These are phyloP conservation scores for Neofelis nebulosa DNA, from an alignment of 2,113 vertebrate genomes.

Conservation along the genomic window DNA sequence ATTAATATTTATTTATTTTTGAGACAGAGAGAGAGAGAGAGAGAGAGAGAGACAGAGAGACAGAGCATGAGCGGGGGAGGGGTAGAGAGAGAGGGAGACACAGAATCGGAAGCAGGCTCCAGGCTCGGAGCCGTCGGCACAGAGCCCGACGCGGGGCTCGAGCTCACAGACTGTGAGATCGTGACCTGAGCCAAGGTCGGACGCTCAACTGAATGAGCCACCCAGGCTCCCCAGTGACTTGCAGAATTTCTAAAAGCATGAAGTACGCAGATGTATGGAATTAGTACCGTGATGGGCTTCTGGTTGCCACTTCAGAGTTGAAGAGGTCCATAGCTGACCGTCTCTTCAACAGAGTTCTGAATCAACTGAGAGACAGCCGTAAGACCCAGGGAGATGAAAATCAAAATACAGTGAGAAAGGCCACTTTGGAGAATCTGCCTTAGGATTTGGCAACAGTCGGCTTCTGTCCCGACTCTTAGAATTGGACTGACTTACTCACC, in stretches of 20 bases:
- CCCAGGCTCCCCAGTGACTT: neutral
- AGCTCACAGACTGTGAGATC: no score
- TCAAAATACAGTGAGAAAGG: neutral
- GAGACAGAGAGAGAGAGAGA: no score
- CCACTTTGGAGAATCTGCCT: neutral
- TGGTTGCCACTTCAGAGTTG: neutral
- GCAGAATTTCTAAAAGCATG: neutral
- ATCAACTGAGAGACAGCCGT: neutral
- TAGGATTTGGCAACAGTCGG: neutral
- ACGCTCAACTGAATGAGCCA: no score
- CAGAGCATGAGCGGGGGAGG: no score
- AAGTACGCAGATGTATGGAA: neutral
- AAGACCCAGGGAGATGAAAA: neutral
- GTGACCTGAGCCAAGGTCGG: no score
- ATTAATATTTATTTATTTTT: no score
- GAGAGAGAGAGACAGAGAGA: no score
- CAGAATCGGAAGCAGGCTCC: no score
- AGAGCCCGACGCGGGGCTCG: no score
- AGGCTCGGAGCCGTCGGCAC: no score
- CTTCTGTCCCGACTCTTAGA: neutral
- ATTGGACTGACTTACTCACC: neutral
- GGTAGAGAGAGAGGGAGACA: no score
- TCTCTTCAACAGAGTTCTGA: neutral
- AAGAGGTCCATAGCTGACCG: neutral
- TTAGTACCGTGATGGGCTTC: neutral